phyloP scores from a whole-genome alignment of 2,888 invertebrate genomes.

The Dorcus parallelipipedus region DNA sequence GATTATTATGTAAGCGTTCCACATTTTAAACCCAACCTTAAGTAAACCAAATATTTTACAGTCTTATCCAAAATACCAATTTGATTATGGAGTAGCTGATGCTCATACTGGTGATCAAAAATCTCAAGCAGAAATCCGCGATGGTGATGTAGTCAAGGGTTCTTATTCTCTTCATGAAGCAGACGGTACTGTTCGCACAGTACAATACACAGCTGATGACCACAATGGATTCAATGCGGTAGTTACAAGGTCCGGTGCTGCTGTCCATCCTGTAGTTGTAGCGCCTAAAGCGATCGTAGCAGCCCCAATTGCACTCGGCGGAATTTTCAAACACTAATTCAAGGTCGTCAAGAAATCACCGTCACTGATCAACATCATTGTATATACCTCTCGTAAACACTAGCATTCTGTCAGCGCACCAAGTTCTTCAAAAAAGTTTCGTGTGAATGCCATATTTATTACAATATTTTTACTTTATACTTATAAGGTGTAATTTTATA shows the following conservation, averaged over 20 bases:
- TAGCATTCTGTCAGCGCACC: not conserved
- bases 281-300: conserved; percentile 48
- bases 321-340: conserved; percentile 12
- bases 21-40: too few relatives aligned
- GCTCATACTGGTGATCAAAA: conserved; percentile 58
- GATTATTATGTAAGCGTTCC: conserved; percentile 31
- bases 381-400: not conserved
- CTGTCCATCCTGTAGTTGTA: conserved; percentile 51
- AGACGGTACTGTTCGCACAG: conserved; percentile 50
- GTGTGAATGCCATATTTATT: conserved; percentile 1
- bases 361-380: conserved; percentile 2
- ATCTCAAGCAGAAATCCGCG: conserved; percentile 50
- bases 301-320: conserved; percentile 32
- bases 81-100: conserved; percentile 64
- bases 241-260: conserved; percentile 63
- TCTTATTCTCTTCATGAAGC: conserved; percentile 52
- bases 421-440: not conserved
- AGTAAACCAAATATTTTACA: conserved; percentile 14
- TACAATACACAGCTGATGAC: conserved; percentile 67
- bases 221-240: conserved; percentile 70
- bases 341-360: conserved; percentile 1
- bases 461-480: not conserved
- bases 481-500: not conserved
- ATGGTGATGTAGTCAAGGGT: conserved; percentile 62
- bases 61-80: conserved; percentile 61